phyloP scores from a whole-genome alignment of 2,888 invertebrate species.

The Idaea dimidiata region DNA sequence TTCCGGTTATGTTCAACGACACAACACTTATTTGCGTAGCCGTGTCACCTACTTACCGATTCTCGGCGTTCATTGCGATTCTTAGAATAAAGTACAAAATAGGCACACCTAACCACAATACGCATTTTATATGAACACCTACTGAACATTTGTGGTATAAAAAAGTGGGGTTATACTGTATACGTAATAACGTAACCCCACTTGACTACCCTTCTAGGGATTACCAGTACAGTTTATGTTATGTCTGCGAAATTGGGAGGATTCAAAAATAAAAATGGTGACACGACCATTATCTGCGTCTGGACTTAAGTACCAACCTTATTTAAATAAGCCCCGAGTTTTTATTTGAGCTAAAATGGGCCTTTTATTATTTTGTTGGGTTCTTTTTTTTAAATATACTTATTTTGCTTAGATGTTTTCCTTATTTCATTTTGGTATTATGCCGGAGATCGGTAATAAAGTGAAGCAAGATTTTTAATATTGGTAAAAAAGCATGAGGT shows the following conservation, averaged over 20 bases:
- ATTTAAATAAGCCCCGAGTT: constrained; percentile 31
- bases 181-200: constrained; percentile 44
- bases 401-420: constrained; percentile 1
- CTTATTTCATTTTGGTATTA: neutral
- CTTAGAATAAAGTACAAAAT: constrained; percentile 27
- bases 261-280: constrained; percentile 49
- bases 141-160: constrained; percentile 42
- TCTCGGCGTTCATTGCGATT: constrained; percentile 27
- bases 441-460: neutral
- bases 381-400: constrained; percentile 7
- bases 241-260: constrained; percentile 48
- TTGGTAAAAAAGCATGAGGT: neutral
- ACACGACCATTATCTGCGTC: constrained; percentile 34
- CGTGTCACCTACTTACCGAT: constrained; percentile 20
- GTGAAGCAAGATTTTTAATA: neutral
- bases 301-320: constrained; percentile 30
- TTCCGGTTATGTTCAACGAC: neutral
- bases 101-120: constrained; percentile 25
- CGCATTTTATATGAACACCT: constrained; percentile 40
- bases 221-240: constrained; percentile 48
- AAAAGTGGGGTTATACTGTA: constrained; percentile 39
- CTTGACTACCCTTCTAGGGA: constrained; percentile 48
- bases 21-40: constrained; percentile 9
- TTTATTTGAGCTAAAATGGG: constrained; percentile 26
- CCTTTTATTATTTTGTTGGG: constrained; percentile 14